These are phyloP conservation scores for Myoxocephalus aenaeus DNA, from an alignment of 2,797 vertebrate species.

Conservation along the genomic window DNA sequence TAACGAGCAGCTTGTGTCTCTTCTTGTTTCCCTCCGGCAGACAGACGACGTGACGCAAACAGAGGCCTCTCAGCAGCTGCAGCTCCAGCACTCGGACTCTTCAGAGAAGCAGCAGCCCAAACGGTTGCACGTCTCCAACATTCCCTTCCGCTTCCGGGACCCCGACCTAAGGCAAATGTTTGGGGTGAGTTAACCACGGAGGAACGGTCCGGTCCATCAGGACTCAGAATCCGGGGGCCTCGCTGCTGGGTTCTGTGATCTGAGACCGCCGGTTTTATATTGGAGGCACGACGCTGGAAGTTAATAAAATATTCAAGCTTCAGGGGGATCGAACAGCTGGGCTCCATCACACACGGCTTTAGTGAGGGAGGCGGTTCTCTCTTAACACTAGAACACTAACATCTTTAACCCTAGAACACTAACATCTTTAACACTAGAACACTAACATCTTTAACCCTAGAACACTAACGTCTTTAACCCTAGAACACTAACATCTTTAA, in stretches of 20 bases:
- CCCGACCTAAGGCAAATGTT: slow-evolving; percentile 99
- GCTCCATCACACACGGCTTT: slow-evolving; percentile 22
- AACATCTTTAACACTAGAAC: no score
- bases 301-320: slow-evolving; percentile 25
- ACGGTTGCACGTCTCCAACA: slow-evolving; percentile 98
- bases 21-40: slow-evolving; percentile 83
- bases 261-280: background rate
- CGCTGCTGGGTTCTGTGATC: background rate
- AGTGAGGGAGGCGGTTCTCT: slow-evolving; percentile 11
- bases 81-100: slow-evolving; percentile 90
- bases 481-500: no score
- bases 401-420: no score
- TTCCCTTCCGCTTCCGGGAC: slow-evolving; percentile 99
- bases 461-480: no score
- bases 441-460: no score
- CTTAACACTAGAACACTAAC: no score
- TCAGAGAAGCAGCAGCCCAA: slow-evolving; percentile 98
- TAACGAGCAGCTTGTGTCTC: slow-evolving; percentile 76
- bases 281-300: background rate
- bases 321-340: slow-evolving; percentile 11
- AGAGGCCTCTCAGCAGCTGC: slow-evolving; percentile 91
- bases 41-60: slow-evolving; percentile 95
- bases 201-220: background rate
- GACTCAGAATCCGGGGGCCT: no score
- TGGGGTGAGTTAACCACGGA: slow-evolving; percentile 86